Percentiles rank a stretch among this genome's conserved stretches.
phyloP scores from a whole-genome alignment of 2,797 vertebrate species.

The Jordanella pulchra region DNA sequence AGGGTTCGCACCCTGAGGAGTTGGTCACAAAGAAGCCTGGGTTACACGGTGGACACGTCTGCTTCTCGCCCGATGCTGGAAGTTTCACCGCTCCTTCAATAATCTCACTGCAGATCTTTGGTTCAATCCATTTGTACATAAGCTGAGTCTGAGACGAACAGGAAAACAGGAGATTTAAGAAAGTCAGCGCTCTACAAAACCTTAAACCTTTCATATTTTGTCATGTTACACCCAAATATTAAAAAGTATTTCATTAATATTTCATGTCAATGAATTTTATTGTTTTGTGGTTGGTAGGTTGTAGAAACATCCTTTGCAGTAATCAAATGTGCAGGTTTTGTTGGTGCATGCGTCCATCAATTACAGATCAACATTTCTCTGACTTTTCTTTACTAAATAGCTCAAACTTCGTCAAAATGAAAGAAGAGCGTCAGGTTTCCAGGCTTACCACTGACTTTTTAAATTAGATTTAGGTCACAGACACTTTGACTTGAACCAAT shows the following conservation, averaged over 20 bases:
- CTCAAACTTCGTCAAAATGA: background rate
- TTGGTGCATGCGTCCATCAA: too few relatives aligned
- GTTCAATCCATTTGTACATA: conserved; percentile 96
- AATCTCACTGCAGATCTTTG: conserved; percentile 89
- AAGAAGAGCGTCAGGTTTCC: background rate
- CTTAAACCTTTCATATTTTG: background rate
- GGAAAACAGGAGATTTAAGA: conserved; percentile 10
- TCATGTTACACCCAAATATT: background rate
- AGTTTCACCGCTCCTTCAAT: conserved; percentile 77
- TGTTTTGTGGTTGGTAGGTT: too few relatives aligned
- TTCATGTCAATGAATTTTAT: background rate
- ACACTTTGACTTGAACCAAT: background rate
- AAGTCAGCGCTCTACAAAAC: background rate
- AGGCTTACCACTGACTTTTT: background rate
- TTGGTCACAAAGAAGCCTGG: conserved; percentile 89
- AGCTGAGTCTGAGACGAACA: conserved; percentile 86
- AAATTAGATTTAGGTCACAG: background rate
- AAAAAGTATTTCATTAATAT: background rate
- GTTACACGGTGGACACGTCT: conserved; percentile 90
- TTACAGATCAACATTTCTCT: background rate
- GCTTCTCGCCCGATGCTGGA: conserved; percentile 85
- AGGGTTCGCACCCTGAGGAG: conserved; percentile 86
- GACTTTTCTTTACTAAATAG: background rate
- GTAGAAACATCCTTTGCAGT: background rate
- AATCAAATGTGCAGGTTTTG: background rate